These are phyloP conservation scores for Lucinisca nassula DNA, from an alignment of 2,888 invertebrate genomes.

Conservation along the genomic window DNA sequence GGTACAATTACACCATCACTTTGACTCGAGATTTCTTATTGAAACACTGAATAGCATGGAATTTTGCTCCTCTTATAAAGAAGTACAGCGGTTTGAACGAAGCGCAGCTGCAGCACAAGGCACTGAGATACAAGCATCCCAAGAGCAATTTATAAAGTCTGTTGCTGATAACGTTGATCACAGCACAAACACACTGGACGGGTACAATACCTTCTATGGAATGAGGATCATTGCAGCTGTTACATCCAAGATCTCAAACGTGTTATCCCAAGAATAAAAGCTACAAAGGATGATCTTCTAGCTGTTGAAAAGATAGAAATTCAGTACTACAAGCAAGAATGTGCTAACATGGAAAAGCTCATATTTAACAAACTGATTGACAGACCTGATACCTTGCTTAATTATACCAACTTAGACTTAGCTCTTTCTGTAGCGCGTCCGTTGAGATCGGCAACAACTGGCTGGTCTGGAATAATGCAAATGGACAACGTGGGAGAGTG, in stretches of 20 bases:
- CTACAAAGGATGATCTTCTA: conserved; percentile 16
- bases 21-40: conserved; percentile 69
- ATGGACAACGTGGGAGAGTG: background rate
- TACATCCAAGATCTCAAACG: background rate
- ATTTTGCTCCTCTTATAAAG: conserved; percentile 64
- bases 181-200: conserved; percentile 28
- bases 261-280: background rate
- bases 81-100: conserved; percentile 26
- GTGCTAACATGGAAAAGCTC: background rate
- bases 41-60: conserved; percentile 71
- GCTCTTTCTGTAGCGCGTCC: background rate
- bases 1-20: conserved; percentile 73
- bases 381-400: background rate
- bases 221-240: conserved; percentile 12
- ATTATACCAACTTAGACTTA: background rate
- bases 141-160: conserved; percentile 24
- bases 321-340: background rate
- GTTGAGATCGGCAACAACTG: no score
- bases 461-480: background rate
- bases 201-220: conserved; percentile 26
- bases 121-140: background rate
- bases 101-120: conserved; percentile 27
- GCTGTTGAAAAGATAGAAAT: conserved; percentile 16
- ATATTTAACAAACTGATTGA: background rate
- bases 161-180: conserved; percentile 37